Evolutionary conservation across 2,797 vertebrate species (phyloP), one percentile per base, ranked within the genome.

Genomic region (Phrynocephalus vlangalii): DNA sequence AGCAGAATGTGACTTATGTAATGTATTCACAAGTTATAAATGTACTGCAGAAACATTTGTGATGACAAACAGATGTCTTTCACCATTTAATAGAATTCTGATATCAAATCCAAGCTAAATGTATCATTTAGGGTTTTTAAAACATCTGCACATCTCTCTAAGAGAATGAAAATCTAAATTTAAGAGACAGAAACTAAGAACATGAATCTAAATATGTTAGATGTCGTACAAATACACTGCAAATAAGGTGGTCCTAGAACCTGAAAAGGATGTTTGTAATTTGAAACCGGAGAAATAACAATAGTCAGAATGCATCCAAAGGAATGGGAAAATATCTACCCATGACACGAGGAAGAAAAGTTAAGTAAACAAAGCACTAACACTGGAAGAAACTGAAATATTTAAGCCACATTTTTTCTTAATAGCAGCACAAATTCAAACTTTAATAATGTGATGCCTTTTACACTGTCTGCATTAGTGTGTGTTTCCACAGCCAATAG

Each of bases 381-480:
- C 30, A 56, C 11, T 73, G 22, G 11, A 81, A 67, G 6, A 26
- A 33, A 63, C 56, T 1, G 6, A 30, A 3, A 30, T 75, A 48
- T 48, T 66, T 76, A 77, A 84, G 30, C 3, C 26, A 66, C 56
- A 44, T n/a, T 3, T 77, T 84, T 48, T 66, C 24, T 76, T 76
- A 76, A 76, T 84, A 77, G 56, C 24, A 76, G 30, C 44, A 56
- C 33, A 66, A 85, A 78, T 85, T 84, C 78, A 84, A 66, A 89
- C 66, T 91, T 79, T 71, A 93, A 73, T 18, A 92, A 88, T 48
- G 91, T 92, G 78, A 67, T 52, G 1, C 66, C 92, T 79, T 50
- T 79, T 92, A 60, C 2, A 75, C 88, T 86, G 50, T 92, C 84
- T 92, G 92, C 68, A 85, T 94, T 93, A 92, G 66, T 3, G 79